phyloP scores from a whole-genome alignment of 2,888 invertebrate genomes.

The Sarcophaga variegata region DNA sequence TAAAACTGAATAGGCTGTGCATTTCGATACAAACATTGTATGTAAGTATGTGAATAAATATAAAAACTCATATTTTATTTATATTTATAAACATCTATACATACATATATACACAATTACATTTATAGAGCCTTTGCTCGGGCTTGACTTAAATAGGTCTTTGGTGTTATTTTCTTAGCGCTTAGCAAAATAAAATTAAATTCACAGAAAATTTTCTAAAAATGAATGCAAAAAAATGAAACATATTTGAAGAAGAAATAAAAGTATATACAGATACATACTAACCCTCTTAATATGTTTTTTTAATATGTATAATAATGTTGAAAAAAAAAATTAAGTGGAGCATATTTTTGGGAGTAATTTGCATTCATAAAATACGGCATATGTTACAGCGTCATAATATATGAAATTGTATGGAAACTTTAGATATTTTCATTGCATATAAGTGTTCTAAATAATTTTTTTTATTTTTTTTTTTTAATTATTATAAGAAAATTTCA shows the following conservation, averaged over 20 bases:
- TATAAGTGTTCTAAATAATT: no score
- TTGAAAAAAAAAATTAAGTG: not conserved
- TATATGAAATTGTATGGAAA: not conserved
- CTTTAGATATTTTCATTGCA: no score
- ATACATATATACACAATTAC: no score
- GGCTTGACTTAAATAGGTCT: not conserved
- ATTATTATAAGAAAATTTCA: no score
- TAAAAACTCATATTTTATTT: not conserved
- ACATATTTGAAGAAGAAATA: no score
- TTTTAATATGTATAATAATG: not conserved
- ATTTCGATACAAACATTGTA: not conserved
- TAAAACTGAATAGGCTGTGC: not conserved
- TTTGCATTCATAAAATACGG: constrained; percentile 20
- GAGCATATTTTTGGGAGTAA: constrained; percentile 34
- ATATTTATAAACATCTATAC: not conserved
- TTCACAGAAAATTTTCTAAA: not conserved
- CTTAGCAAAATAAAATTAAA: constrained; percentile 1
- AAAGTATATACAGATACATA: no score
- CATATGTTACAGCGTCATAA: constrained; percentile 9
- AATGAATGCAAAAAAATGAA: not conserved
- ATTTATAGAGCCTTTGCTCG: not conserved
- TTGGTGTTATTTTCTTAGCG: not conserved
- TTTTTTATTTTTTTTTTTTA: no score
- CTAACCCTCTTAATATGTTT: not conserved
- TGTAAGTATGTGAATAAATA: not conserved